phyloP scores from a whole-genome alignment of 2,888 invertebrate species.

The Acanthacorydalis orientalis region DNA sequence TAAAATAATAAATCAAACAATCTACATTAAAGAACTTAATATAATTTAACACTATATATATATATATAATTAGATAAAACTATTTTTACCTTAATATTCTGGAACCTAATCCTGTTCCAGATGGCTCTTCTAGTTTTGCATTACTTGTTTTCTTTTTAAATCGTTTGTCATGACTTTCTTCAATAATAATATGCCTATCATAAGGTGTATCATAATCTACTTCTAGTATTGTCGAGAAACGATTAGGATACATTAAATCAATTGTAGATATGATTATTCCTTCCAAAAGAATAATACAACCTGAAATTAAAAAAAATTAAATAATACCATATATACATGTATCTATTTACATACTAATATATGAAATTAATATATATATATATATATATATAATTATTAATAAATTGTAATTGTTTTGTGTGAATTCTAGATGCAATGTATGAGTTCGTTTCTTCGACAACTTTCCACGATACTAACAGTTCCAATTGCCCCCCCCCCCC shows the following conservation, averaged over 20 bases:
- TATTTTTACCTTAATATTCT: conserved; percentile 56
- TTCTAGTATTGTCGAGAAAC: conserved; percentile 79
- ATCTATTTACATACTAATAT: too few relatives aligned
- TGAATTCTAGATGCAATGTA: too few relatives aligned
- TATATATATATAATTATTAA: too few relatives aligned
- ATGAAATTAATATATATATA: too few relatives aligned
- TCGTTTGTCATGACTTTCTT: conserved; percentile 61
- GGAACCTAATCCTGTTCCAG: conserved; percentile 38
- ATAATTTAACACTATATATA: too few relatives aligned
- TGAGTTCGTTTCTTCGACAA: too few relatives aligned
- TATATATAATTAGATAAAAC: too few relatives aligned
- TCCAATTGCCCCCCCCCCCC: too few relatives aligned
- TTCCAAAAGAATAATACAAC: conserved; percentile 56
- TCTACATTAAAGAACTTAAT: too few relatives aligned
- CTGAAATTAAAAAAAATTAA: conserved; percentile 27
- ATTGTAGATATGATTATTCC: conserved; percentile 69
- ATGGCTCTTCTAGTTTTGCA: conserved; percentile 38
- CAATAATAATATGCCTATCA: conserved; percentile 79
- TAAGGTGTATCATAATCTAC: conserved; percentile 91
- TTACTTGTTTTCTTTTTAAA: conserved; percentile 41
- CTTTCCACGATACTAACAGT: too few relatives aligned
- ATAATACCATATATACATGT: not conserved
- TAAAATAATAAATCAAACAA: too few relatives aligned
- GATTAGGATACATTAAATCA: conserved; percentile 76
- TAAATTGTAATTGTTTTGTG: too few relatives aligned